These are phyloP conservation scores for Cephus pulcher DNA, from an alignment of 2,888 invertebrate genomes.

Conservation along the genomic window DNA sequence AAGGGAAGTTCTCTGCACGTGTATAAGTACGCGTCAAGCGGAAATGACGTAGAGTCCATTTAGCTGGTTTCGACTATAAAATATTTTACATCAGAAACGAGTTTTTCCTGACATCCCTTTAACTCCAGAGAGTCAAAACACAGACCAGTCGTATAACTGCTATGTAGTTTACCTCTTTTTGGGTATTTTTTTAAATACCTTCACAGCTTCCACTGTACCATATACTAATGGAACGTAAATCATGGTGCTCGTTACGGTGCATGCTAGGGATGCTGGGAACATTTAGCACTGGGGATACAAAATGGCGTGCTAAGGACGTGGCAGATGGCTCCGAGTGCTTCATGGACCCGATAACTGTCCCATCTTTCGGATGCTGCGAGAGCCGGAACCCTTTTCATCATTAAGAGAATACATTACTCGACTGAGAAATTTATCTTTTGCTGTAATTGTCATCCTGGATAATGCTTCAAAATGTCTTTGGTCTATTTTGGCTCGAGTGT, in stretches of 20 bases:
- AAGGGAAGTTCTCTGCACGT: neutral
- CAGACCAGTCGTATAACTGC: neutral
- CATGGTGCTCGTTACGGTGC: neutral
- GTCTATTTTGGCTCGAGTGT: neutral
- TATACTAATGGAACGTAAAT: neutral
- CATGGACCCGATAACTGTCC: neutral
- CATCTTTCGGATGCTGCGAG: neutral
- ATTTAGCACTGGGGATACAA: neutral
- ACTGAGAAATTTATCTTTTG: neutral
- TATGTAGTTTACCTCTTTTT: neutral
- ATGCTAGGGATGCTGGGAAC: neutral
- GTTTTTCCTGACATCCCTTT: neutral
- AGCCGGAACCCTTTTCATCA: neutral
- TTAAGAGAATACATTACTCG: neutral
- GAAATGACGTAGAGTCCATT: slow-evolving; percentile 33
- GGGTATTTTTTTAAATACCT: neutral
- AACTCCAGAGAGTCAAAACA: neutral
- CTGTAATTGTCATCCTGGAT: neutral
- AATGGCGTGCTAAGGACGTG: slow-evolving; percentile 13
- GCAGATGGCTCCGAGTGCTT: slow-evolving; percentile 2
- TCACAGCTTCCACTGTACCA: neutral
- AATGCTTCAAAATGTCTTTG: neutral
- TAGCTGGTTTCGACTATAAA: slow-evolving; percentile 46
- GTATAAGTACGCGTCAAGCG: neutral
- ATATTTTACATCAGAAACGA: neutral